Evolutionary conservation across 2,888 invertebrate species (phyloP).

Genomic region (Drosophila acutilabella): DNA sequence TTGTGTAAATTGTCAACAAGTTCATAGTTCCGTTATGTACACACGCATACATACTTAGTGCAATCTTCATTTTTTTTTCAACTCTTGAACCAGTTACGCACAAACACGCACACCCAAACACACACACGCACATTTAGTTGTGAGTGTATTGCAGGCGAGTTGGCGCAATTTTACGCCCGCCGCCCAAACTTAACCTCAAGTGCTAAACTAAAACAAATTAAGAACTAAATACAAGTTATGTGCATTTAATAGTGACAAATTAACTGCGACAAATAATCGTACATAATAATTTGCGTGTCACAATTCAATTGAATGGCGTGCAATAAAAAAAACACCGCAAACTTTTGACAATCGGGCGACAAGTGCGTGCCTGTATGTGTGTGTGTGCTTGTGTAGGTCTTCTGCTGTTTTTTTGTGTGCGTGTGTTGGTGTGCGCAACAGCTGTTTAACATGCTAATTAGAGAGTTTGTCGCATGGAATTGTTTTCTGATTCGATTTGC

Average conservation of each 20-base stretch:
- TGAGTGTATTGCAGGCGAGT: slow-evolving; percentile 1
- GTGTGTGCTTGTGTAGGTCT: slow-evolving; percentile 8
- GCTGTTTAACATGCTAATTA: slow-evolving; percentile 59
- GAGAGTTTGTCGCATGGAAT: slow-evolving; percentile 33
- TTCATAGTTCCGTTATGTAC: not conserved
- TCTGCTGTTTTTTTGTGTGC: not conserved
- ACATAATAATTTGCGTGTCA: slow-evolving; percentile 64
- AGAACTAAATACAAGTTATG: slow-evolving; percentile 22
- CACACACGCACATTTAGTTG: not conserved
- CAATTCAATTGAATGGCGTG: slow-evolving; percentile 71
- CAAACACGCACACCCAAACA: not conserved
- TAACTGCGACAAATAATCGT: slow-evolving; percentile 33
- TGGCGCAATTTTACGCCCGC: slow-evolving; percentile 17
- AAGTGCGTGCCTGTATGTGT: not conserved
- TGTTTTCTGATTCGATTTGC: slow-evolving; percentile 38
- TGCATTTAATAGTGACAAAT: slow-evolving; percentile 44
- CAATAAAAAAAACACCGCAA: slow-evolving; percentile 28
- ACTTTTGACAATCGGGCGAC: slow-evolving; percentile 12
- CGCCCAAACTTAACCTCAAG: slow-evolving; percentile 32
- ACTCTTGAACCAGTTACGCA: slow-evolving; percentile 25
- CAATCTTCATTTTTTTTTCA: slow-evolving; percentile 3
- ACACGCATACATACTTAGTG: not conserved
- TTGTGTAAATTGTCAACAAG: no score
- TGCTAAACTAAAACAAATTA: slow-evolving; percentile 7
- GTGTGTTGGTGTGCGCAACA: slow-evolving; percentile 37